Conservation (phyloP, 1,140 invertebrate species). For the Calliopsis andreniformis region DNA sequence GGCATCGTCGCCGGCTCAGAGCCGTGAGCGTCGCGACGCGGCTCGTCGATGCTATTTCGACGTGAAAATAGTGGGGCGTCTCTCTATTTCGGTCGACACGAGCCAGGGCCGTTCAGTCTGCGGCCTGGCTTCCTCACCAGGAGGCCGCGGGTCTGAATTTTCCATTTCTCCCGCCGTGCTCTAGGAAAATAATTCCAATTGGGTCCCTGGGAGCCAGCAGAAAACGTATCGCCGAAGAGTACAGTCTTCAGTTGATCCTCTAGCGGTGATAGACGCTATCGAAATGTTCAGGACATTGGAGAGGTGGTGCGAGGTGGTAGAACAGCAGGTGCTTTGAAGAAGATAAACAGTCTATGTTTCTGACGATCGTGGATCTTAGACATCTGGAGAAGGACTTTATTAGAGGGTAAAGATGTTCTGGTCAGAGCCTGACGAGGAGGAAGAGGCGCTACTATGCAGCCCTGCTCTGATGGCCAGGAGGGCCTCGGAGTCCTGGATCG, state of each 20-base stretch:
- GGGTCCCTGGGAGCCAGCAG: too few species aligned
- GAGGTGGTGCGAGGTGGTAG: neutral
- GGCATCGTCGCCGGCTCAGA: slow-evolving; percentile 38
- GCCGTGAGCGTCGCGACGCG: slow-evolving; percentile 59
- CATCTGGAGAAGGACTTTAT: neutral
- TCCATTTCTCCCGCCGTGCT: slow-evolving; percentile 15
- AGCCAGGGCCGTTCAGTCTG: slow-evolving; percentile 75
- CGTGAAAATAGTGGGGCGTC: slow-evolving; percentile 66
- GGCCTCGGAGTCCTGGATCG: slow-evolving; percentile 93
- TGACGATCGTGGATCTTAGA: neutral
- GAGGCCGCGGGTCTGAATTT: slow-evolving; percentile 56
- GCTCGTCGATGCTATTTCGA: slow-evolving; percentile 59
- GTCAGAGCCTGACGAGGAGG: slow-evolving; percentile 89
- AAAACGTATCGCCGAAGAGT: neutral
- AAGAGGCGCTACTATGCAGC: slow-evolving; percentile 91
- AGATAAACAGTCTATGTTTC: neutral
- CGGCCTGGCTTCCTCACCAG: slow-evolving; percentile 70
- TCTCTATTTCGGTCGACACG: slow-evolving; percentile 77
- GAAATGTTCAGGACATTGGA: neutral
- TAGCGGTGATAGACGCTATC: neutral
- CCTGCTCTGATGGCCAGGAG: slow-evolving; percentile 90
- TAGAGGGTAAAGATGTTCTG: slow-evolving; percentile 83
- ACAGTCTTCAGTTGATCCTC: too few species aligned
- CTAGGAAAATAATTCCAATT: neutral
- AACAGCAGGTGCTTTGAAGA: neutral